A percentile compares a stretch with the other conserved stretches of the same genome.
These are phyloP conservation scores for Rachycentron canadum DNA, from an alignment of 2,797 vertebrate genomes.

Conservation along the genomic window DNA sequence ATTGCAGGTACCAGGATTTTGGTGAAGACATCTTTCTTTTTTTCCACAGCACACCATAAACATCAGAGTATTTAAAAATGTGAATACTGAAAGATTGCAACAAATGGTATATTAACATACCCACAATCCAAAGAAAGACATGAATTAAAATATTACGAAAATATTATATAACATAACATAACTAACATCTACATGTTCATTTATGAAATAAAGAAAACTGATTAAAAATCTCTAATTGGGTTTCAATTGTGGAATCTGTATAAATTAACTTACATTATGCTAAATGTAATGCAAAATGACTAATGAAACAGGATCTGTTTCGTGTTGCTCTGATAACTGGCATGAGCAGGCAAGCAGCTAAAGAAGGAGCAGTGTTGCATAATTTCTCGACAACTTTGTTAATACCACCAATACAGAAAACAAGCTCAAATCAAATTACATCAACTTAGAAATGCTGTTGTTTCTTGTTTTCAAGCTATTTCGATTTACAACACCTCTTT, in stretches of 20 bases:
- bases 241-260: conserved; percentile 27
- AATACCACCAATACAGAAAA: conserved; percentile 37
- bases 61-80: conserved; percentile 63
- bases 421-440: conserved; percentile 17
- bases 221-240: conserved; percentile 52
- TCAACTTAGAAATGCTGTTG: conserved; percentile 22
- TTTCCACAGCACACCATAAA: conserved; percentile 74
- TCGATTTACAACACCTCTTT: neutral
- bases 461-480: neutral
- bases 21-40: conserved; percentile 60
- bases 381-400: conserved; percentile 46
- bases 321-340: conserved; percentile 40
- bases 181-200: conserved; percentile 47
- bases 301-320: conserved; percentile 41
- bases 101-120: conserved; percentile 67
- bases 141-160: conserved; percentile 55
- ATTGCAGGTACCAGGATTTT: conserved; percentile 75
- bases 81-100: conserved; percentile 62
- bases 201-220: conserved; percentile 34
- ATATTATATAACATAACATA: conserved; percentile 41
- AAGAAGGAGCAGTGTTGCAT: conserved; percentile 57
- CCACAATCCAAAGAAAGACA: conserved; percentile 43
- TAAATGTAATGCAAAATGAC: conserved; percentile 56
- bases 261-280: conserved; percentile 30
- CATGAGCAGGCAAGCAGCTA: conserved; percentile 29